These are phyloP conservation scores for Phrynosoma platyrhinos DNA, from an alignment of 2,113 vertebrate genomes.

Conservation along the genomic window DNA sequence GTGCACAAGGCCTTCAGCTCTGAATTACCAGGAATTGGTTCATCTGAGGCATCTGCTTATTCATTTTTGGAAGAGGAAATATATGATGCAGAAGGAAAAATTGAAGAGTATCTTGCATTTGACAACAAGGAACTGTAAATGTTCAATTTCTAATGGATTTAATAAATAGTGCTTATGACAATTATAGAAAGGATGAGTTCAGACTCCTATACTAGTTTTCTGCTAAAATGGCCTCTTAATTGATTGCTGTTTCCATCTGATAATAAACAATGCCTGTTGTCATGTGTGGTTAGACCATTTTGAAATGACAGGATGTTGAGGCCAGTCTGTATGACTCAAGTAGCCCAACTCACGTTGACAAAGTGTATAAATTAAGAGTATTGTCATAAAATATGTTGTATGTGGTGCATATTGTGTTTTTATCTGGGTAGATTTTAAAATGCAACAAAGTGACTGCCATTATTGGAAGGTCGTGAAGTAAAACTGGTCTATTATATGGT, in stretches of 20 bases:
- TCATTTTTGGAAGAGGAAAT: constrained; percentile 83
- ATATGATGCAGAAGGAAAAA: constrained; percentile 82
- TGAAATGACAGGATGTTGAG: not conserved
- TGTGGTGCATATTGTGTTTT: not conserved
- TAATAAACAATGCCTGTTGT: not conserved
- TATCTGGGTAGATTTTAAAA: not conserved
- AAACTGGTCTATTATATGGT: not conserved
- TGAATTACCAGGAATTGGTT: constrained; percentile 25
- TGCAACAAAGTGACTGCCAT: not conserved
- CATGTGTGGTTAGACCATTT: not conserved
- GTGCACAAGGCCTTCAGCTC: constrained; percentile 34
- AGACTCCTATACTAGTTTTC: too few relatives aligned
- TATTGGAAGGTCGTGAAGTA: not conserved
- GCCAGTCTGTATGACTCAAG: not conserved
- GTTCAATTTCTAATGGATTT: constrained; percentile 29
- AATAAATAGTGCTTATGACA: constrained; percentile 18
- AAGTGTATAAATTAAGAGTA: not conserved
- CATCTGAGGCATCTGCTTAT: constrained; percentile 20
- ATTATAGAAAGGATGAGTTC: not conserved
- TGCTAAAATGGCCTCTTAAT: too few relatives aligned
- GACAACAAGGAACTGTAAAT: constrained; percentile 83
- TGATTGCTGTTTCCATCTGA: too few relatives aligned
- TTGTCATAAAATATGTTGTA: not conserved
- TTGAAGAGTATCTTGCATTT: constrained; percentile 88
- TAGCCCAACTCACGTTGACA: not conserved